These are phyloP conservation scores for Apeira syringaria DNA, from an alignment of 2,888 invertebrate genomes.

Conservation along the genomic window DNA sequence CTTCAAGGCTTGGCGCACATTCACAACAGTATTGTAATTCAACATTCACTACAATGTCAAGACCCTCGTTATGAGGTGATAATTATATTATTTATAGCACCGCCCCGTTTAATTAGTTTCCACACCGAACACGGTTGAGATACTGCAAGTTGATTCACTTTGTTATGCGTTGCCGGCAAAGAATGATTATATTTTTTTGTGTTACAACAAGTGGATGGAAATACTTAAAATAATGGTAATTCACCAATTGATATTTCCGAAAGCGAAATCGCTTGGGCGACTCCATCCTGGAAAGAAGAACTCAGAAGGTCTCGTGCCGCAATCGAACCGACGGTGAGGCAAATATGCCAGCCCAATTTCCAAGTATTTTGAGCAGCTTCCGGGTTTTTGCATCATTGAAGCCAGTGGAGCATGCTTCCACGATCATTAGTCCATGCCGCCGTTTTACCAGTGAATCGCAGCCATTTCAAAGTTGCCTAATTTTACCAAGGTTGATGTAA, in stretches of 20 bases:
- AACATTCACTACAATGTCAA: not conserved
- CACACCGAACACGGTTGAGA: not conserved
- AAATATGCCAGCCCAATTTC: constrained; percentile 1
- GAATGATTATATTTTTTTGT: constrained; percentile 1
- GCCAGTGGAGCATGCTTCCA: constrained; percentile 68
- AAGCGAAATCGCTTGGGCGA: constrained; percentile 12
- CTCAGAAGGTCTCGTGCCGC: constrained; percentile 42
- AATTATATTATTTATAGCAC: not conserved
- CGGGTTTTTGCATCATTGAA: constrained; percentile 56
- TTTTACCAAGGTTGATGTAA: constrained; percentile 47
- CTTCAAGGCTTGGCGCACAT: too few relatives aligned
- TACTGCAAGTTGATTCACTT: too few relatives aligned
- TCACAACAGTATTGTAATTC: too few relatives aligned
- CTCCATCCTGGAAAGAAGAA: constrained; percentile 14
- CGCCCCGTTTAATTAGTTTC: not conserved
- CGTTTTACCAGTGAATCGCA: constrained; percentile 37
- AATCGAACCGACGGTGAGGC: constrained; percentile 26
- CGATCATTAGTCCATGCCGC: constrained; percentile 50
- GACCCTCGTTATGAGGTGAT: not conserved
- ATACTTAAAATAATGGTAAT: constrained; percentile 10
- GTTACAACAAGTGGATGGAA: constrained; percentile 4
- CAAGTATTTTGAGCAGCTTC: constrained; percentile 40
- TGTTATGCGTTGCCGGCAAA: constrained; percentile 5
- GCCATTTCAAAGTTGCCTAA: constrained; percentile 49
- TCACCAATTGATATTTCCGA: constrained; percentile 8